Percentiles rank a stretch among this genome's conserved stretches.
Evolutionary conservation across 2,888 invertebrate genomes (phyloP).

Genomic region (Chrysolina oricalcia): DNA sequence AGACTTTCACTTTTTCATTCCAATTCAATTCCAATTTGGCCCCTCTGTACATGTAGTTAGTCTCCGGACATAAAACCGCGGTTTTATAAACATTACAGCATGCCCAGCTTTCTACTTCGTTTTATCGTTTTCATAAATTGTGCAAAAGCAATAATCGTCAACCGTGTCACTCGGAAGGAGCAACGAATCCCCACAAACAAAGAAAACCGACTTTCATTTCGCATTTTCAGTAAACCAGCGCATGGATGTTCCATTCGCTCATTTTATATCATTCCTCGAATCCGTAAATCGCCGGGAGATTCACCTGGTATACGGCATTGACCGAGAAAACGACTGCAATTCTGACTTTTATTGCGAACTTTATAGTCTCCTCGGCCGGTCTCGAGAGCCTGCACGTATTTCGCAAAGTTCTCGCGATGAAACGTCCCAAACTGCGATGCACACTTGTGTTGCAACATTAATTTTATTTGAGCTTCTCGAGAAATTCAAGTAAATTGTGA

Average conservation of each 20-base stretch:
- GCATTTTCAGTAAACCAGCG: neutral
- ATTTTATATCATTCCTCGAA: neutral
- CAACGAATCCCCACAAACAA: neutral
- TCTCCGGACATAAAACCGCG: too few species aligned
- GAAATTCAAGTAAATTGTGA: neutral
- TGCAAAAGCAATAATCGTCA: neutral
- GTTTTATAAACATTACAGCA: too few species aligned
- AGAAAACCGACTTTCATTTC: neutral
- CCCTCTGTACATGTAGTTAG: too few species aligned
- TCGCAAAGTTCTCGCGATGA: conserved; percentile 1
- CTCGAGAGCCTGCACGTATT: conserved; percentile 5
- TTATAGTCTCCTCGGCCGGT: neutral
- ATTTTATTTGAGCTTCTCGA: neutral
- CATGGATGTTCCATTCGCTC: neutral
- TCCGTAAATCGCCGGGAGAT: neutral
- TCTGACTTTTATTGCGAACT: conserved; percentile 4
- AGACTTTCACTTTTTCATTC: too few species aligned
- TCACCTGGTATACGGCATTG: conserved; percentile 23
- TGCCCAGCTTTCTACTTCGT: neutral
- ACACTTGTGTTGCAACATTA: neutral
- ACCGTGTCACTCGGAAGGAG: neutral
- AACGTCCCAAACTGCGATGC: neutral
- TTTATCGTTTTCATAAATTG: neutral
- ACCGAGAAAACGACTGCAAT: conserved; percentile 21
- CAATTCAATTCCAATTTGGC: too few species aligned